phyloP scores from a whole-genome alignment of 2,113 vertebrate species.

The Aptenodytes patagonicus region DNA sequence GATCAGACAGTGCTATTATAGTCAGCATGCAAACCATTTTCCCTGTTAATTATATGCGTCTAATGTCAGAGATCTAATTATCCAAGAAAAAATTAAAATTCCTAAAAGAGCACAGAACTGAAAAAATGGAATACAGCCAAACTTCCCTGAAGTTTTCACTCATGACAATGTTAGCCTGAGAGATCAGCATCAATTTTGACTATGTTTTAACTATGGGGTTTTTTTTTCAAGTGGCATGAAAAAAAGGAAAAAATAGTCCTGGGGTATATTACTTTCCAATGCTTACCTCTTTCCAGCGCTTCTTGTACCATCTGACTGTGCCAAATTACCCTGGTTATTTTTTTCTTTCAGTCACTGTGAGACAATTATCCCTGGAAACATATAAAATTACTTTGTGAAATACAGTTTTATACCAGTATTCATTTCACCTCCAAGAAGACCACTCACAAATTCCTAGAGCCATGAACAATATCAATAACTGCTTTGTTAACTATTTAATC shows the following conservation, averaged over 20 bases:
- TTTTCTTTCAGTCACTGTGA: neutral
- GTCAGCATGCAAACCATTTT: neutral
- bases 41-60: constrained; percentile 24
- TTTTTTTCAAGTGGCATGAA: neutral
- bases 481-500: neutral
- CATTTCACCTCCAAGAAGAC: neutral
- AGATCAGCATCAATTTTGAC: neutral
- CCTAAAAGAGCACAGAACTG: constrained; percentile 17
- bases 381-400: neutral
- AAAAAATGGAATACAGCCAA: neutral
- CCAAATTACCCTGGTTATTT: neutral
- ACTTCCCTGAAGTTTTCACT: constrained; percentile 1
- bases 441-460: neutral
- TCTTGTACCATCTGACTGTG: neutral
- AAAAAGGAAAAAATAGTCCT: neutral
- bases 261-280: neutral
- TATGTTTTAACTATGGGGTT: neutral
- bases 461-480: neutral
- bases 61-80: constrained; percentile 59
- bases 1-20: constrained; percentile 15
- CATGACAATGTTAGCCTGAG: neutral
- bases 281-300: neutral
- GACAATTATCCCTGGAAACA: neutral
- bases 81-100: constrained; percentile 24
- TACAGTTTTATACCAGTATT: neutral